Evolutionary conservation across 1,140 invertebrate genomes (phyloP).

Genomic region (Orchesella cincta): DNA sequence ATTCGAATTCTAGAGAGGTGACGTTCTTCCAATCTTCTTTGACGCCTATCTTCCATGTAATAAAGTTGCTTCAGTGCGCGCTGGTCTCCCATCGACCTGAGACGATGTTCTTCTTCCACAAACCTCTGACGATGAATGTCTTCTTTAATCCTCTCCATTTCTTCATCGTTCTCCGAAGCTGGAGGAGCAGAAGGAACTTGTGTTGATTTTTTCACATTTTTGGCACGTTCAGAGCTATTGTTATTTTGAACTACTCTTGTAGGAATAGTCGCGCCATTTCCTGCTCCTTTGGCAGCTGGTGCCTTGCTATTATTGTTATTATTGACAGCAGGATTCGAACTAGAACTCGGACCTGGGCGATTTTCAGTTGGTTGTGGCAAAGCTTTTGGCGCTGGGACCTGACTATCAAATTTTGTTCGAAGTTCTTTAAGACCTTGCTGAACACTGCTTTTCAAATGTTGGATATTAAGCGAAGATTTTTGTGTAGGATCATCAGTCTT

Average conservation of each 20-base stretch:
- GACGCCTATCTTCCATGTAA: slow-evolving; percentile 1
- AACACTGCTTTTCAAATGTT: background rate
- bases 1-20: background rate
- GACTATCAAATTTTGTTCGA: background rate
- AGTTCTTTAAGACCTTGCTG: background rate
- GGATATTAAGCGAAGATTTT: background rate
- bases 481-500: background rate
- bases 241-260: too few relatives aligned
- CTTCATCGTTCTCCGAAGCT: background rate
- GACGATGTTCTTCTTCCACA: background rate
- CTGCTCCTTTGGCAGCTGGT: too few relatives aligned
- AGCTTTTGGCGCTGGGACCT: background rate
- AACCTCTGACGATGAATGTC: slow-evolving; percentile 8
- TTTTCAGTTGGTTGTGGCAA: background rate
- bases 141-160: background rate
- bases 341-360: background rate
- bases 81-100: background rate
- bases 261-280: too few relatives aligned
- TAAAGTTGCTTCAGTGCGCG: background rate
- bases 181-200: too few relatives aligned
- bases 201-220: too few relatives aligned
- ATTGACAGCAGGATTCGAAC: background rate
- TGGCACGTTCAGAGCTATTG: too few relatives aligned
- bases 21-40: background rate
- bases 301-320: background rate